phyloP scores from a whole-genome alignment of 2,113 vertebrate genomes.

The Planiliza haematocheilus region DNA sequence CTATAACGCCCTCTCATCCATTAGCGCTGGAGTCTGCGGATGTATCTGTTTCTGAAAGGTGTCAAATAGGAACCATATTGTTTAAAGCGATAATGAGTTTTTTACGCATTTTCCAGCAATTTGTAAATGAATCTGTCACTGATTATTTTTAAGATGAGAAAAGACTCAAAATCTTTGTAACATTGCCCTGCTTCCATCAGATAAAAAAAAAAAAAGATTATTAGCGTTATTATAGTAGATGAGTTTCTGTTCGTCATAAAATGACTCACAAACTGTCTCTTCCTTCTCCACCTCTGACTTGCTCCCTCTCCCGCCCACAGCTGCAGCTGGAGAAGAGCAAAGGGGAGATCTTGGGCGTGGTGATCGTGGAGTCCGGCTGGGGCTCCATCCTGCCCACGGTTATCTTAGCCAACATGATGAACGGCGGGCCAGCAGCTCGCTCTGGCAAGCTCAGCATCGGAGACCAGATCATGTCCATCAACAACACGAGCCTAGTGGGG shows the following conservation, averaged over 20 bases:
- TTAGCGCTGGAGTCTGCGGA: background rate
- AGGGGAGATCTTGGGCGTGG: slow-evolving; percentile 97
- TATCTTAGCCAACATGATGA: slow-evolving; percentile 99
- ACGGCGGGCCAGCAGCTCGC: slow-evolving; percentile 94
- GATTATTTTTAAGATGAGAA: background rate
- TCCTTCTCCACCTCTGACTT: background rate
- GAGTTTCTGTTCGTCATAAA: slow-evolving; percentile 4
- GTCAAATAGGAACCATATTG: background rate
- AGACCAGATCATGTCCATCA: slow-evolving; percentile 99
- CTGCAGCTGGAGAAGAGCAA: slow-evolving; percentile 97
- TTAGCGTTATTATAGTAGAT: rapidly evolving
- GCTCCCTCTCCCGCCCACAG: slow-evolving; percentile 70
- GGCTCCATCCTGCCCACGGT: slow-evolving; percentile 98
- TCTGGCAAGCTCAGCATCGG: slow-evolving; percentile 98
- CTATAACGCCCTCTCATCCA: too few relatives aligned
- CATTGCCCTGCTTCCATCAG: too few relatives aligned
- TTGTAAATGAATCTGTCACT: background rate
- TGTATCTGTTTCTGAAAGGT: background rate
- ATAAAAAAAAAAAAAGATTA: too few relatives aligned
- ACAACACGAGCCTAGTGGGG: slow-evolving; percentile 97
- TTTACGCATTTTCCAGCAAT: background rate
- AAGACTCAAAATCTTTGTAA: too few relatives aligned
- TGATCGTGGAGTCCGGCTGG: slow-evolving; percentile 99
- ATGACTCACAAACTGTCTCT: background rate
- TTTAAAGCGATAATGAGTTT: background rate